Evolutionary conservation across 2,888 invertebrate genomes (phyloP), one percentile per base, ranked within the genome.

Genomic region (Drosophila helvetica): DNA sequence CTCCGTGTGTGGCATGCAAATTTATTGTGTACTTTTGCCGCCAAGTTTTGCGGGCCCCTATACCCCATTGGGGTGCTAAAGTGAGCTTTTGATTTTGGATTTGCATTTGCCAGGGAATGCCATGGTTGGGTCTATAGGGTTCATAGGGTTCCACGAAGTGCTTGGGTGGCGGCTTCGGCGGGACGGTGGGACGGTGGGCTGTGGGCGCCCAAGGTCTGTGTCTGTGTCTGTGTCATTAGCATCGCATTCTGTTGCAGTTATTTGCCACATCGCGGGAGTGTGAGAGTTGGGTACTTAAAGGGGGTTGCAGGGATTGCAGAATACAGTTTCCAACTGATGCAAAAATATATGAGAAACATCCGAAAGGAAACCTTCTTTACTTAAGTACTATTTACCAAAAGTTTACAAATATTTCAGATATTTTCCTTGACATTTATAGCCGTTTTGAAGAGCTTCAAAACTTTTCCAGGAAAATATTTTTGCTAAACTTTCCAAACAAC

Each of bases 11-110:
- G 79, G 83, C 83, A 83, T 88, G 86, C 83, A 88, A 83, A 88
- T 83, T 86, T 83, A 86, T 83, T 82, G 86, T 88, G 69, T 82
- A 82, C 74, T 85, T 78, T 71, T 79, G 71, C 80, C 78, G 81
- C 85, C 79, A 78, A 84, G 80, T 73, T 86, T 87, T 77, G 70
- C 71, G 60, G 19, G 9, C 25, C 30, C 1, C 15, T 9, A 3
- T 30, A 15, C 6, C 1, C 33, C 18, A 10, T 47, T 33, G 70
- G 66, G 70, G 53, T 63, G 47, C 72, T 55, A 66, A 78, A 74
- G 74, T 58, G 74, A 68, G 73, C 80, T 78, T 81, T 76, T 80
- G 81, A 62, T 75, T 79, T 71, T 73, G 87, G 80, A 86, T 81
- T 86, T 84, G 78, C 81, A 86, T 74, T 86, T 80, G 60, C 65